A percentile compares a stretch with the other conserved stretches of the same genome.
Conservation (phyloP, 2,113 vertebrate species). For the Pao palembangensis region DNA sequence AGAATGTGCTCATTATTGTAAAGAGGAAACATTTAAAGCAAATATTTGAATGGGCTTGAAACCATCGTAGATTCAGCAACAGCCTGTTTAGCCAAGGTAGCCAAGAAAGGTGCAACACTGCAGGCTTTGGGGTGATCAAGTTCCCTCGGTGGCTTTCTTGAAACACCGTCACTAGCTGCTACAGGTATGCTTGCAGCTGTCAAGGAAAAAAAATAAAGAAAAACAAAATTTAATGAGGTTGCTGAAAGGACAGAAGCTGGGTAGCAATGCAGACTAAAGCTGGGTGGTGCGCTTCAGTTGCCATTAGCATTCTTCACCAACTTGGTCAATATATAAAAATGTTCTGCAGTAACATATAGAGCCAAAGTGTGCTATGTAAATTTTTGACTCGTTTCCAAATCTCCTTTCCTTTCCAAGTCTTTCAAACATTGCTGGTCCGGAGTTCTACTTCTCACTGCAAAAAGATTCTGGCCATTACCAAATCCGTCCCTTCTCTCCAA, state of each 20-base stretch:
- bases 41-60: background rate
- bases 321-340: no score
- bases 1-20: background rate
- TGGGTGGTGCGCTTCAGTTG: no score
- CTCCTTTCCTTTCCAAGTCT: background rate
- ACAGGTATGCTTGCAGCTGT: background rate
- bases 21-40: background rate
- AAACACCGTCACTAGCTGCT: background rate
- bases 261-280: no score
- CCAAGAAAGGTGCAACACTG: background rate
- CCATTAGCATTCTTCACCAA: no score
- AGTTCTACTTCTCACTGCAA: constrained; percentile 25
- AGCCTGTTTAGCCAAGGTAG: background rate
- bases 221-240: background rate
- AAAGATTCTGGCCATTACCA: constrained; percentile 16
- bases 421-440: background rate
- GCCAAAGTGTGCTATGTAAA: no score
- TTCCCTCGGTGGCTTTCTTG: background rate
- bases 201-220: background rate
- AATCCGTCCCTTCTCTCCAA: no score
- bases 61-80: background rate
- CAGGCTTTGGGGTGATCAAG: background rate
- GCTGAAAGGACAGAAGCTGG: background rate
- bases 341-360: no score
- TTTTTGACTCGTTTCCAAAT: no score